phyloP scores from a whole-genome alignment of 2,797 vertebrate species.

The Enteromius fasciolatus region DNA sequence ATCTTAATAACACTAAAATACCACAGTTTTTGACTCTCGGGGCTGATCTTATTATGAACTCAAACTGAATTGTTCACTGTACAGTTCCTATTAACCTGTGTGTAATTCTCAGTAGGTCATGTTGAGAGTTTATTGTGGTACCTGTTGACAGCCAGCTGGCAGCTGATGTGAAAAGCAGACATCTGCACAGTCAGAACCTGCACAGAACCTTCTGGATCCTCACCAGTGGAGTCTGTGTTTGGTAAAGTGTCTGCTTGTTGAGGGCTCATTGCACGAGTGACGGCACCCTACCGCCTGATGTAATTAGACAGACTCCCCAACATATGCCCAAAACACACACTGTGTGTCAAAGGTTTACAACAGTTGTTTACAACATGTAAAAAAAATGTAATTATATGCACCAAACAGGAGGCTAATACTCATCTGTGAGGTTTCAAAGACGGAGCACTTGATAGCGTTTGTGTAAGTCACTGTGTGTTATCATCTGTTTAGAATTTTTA shows the following conservation, averaged over 20 bases:
- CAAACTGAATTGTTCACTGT: not conserved
- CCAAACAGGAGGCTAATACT: not conserved
- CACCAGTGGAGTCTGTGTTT: conserved; percentile 46
- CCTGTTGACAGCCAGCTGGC: conserved; percentile 46
- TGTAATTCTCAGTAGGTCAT: not conserved
- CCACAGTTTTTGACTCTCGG: not conserved
- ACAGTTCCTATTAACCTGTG: conserved; percentile 6
- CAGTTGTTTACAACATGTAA: conserved; percentile 6
- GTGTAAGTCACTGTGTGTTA: not conserved
- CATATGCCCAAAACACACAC: conserved; percentile 41
- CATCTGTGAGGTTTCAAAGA: conserved; percentile 14
- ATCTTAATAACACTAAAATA: not conserved
- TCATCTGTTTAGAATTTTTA: conserved; percentile 16
- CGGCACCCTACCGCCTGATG: conserved; percentile 32
- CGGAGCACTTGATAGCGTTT: not conserved
- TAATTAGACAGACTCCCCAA: conserved; percentile 49
- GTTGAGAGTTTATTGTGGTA: conserved; percentile 34
- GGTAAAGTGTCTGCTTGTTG: conserved; percentile 42
- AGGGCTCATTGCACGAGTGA: conserved; percentile 21
- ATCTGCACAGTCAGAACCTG: conserved; percentile 48
- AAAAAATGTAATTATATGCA: not conserved
- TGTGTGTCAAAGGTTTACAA: conserved; percentile 42
- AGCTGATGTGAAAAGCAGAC: conserved; percentile 39
- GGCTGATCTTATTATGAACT: not conserved
- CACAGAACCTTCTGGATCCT: conserved; percentile 37